Evolutionary conservation across 2,888 invertebrate genomes (phyloP).

Genomic region (Torymus tubicola): DNA sequence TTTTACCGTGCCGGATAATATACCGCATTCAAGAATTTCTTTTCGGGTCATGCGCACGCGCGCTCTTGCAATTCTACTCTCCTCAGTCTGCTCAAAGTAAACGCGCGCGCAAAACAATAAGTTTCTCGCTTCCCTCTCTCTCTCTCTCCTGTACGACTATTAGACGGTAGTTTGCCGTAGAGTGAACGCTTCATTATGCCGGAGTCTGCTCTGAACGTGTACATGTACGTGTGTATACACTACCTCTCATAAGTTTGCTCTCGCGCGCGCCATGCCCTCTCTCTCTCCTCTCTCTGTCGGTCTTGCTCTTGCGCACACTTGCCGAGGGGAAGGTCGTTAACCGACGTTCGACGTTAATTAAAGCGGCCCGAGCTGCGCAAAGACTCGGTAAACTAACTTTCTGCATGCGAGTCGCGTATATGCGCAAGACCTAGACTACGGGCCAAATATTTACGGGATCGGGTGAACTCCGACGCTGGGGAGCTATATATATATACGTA

Average conservation of each 20-base stretch:
- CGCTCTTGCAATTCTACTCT: not conserved
- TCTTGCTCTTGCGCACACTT: constrained; percentile 45
- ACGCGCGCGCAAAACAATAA: constrained; percentile 46
- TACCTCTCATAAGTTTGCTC: constrained; percentile 59
- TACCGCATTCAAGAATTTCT: not conserved
- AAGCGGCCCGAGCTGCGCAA: constrained; percentile 51
- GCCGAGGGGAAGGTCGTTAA: constrained; percentile 59
- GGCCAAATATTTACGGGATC: constrained; percentile 53
- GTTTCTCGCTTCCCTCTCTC: constrained; percentile 50
- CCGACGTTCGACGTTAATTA: constrained; percentile 64
- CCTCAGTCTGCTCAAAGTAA: constrained; percentile 29
- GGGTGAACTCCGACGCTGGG: constrained; percentile 5
- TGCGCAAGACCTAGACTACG: not conserved
- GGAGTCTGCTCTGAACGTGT: constrained; percentile 46
- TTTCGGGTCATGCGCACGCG: constrained; percentile 6
- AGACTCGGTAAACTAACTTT: constrained; percentile 52
- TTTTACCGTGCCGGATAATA: not conserved
- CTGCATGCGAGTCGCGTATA: constrained; percentile 39
- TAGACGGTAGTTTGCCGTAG: constrained; percentile 59
- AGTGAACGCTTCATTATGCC: constrained; percentile 58
- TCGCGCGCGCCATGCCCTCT: constrained; percentile 28
- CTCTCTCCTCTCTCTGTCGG: not conserved
- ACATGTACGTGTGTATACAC: not conserved
- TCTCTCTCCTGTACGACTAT: constrained; percentile 34
- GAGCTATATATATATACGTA: constrained; percentile 2